Evolutionary conservation across 2,888 invertebrate species (phyloP).

Genomic region (Cynaeus angustus): DNA sequence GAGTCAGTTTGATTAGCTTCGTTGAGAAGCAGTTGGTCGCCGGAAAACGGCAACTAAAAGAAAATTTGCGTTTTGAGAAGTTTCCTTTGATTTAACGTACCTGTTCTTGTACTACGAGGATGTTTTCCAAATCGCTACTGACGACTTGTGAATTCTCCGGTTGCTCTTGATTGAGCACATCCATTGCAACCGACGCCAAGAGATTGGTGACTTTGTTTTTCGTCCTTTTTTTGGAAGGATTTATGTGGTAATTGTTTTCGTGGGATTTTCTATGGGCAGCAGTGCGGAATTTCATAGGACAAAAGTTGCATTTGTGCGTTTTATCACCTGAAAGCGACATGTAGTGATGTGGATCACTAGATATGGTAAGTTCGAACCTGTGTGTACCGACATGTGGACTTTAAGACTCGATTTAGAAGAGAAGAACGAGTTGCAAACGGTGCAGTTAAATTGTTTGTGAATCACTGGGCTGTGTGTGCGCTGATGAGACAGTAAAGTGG

Average conservation of each 20-base stretch:
- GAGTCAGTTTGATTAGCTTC: slow-evolving; percentile 3
- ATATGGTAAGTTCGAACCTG: no score
- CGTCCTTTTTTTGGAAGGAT: slow-evolving; percentile 39
- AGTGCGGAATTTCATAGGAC: slow-evolving; percentile 78
- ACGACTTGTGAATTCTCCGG: not conserved
- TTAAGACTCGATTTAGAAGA: slow-evolving; percentile 79
- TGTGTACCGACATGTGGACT: slow-evolving; percentile 80
- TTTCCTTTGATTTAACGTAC: no score
- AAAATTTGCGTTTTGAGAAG: no score
- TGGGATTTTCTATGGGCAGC: slow-evolving; percentile 80
- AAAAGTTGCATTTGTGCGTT: slow-evolving; percentile 71
- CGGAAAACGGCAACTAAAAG: slow-evolving; percentile 7
- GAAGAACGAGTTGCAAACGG: slow-evolving; percentile 77
- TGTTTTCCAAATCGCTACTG: slow-evolving; percentile 34
- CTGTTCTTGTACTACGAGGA: slow-evolving; percentile 47
- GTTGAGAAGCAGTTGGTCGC: slow-evolving; percentile 11
- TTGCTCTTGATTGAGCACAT: slow-evolving; percentile 33
- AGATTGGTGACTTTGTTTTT: slow-evolving; percentile 54
- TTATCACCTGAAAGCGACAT: no score
- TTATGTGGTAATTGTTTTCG: slow-evolving; percentile 71
- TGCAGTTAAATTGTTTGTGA: slow-evolving; percentile 76
- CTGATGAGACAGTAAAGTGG: slow-evolving; percentile 78
- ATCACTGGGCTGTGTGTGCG: slow-evolving; percentile 74
- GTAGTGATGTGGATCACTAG: no score
- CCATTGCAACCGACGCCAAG: slow-evolving; percentile 47